Percentiles rank a stretch among this genome's conserved stretches.
Conservation (phyloP, 2,888 invertebrate species). For the Pollenia griseotomentosa region DNA sequence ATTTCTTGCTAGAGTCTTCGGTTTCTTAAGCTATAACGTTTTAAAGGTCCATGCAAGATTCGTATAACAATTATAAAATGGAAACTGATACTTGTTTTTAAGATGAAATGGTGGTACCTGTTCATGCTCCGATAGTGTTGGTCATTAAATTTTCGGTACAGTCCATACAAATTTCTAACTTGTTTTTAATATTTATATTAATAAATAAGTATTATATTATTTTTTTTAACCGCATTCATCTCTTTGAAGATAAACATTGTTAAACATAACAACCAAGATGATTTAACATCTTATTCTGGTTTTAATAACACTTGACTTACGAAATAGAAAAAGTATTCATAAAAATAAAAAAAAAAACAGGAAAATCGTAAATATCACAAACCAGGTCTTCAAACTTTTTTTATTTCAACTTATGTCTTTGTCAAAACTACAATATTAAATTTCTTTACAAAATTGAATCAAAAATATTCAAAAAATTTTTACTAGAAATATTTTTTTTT, state of each 20-base stretch:
- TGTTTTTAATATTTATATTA: conserved; percentile 1
- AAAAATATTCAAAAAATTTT: background rate
- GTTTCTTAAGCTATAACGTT: no score
- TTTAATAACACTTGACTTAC: conserved; percentile 33
- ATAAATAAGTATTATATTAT: conserved; percentile 5
- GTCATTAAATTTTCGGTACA: no score
- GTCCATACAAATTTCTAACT: background rate
- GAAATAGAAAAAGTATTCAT: no score
- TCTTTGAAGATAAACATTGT: conserved; percentile 25
- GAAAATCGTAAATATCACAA: background rate
- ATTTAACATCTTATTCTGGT: background rate
- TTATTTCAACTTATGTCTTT: background rate
- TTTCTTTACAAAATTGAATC: background rate
- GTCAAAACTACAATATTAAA: background rate
- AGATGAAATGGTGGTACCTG: no score
- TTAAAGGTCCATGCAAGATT: no score
- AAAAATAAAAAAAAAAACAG: background rate
- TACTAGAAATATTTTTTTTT: background rate
- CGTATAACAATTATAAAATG: no score
- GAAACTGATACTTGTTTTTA: no score
- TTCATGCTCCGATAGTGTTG: no score
- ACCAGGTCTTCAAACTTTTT: background rate
- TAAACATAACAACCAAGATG: conserved; percentile 9
- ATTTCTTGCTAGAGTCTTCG: no score
- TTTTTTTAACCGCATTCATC: conserved; percentile 29